Evolutionary conservation across 2,888 invertebrate genomes (phyloP).

Genomic region (Myopa testacea): DNA sequence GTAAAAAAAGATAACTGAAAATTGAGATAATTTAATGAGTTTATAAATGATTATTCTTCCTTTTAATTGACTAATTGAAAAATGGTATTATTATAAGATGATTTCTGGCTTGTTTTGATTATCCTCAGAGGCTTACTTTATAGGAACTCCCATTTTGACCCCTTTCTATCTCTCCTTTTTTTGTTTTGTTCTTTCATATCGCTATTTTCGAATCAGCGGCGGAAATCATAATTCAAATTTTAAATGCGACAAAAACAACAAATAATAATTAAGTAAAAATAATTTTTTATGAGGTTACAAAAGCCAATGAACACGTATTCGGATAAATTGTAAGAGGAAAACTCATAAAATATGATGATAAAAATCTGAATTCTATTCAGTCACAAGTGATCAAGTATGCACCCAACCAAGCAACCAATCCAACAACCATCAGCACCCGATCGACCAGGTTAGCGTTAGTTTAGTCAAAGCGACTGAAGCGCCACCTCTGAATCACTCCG

Average conservation of each 20-base stretch:
- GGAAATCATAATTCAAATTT: constrained; percentile 35
- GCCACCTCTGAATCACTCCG: constrained; percentile 10
- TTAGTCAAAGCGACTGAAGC: neutral
- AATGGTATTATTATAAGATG: too few species aligned
- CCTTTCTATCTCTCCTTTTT: too few species aligned
- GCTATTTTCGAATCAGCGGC: neutral
- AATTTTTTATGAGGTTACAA: constrained; percentile 22
- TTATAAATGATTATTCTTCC: too few species aligned
- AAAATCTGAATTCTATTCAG: constrained; percentile 44
- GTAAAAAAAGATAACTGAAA: too few species aligned
- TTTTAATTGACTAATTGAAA: too few species aligned
- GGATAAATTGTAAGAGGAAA: constrained; percentile 50
- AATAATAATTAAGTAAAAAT: constrained; percentile 19
- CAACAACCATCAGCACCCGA: too few species aligned
- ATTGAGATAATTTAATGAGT: too few species aligned
- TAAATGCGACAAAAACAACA: neutral
- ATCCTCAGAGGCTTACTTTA: too few species aligned
- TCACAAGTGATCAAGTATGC: constrained; percentile 45
- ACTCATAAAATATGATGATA: constrained; percentile 52
- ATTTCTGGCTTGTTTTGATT: too few species aligned
- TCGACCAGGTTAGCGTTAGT: neutral
- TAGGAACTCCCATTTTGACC: too few species aligned
- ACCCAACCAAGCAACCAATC: too few species aligned
- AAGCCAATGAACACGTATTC: constrained; percentile 44
- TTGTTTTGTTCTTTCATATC: neutral